Conservation (phyloP, 1,140 invertebrate genomes). For the Pogonognathellus flavescens region DNA sequence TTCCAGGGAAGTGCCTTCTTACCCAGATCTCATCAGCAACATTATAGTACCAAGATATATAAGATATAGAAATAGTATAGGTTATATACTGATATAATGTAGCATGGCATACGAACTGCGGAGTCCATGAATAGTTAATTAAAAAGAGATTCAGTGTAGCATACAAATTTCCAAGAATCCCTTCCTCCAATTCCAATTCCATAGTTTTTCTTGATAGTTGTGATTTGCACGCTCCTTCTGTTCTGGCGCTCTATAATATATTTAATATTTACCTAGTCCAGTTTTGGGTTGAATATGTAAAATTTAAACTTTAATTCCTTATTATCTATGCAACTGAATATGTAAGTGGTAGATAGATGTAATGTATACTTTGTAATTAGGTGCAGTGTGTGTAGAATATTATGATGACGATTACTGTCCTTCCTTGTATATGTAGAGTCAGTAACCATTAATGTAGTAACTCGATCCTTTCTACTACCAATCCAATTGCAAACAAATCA, state of each 20-base stretch:
- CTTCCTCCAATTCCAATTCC: slow-evolving; percentile 46
- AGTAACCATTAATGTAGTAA: no score
- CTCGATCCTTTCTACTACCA: not conserved
- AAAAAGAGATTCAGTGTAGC: slow-evolving; percentile 59
- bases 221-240: slow-evolving; percentile 53
- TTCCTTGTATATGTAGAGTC: no score
- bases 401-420: no score
- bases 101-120: no score
- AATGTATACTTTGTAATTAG: no score
- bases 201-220: slow-evolving; percentile 44
- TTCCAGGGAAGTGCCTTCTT: slow-evolving; percentile 9
- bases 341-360: no score
- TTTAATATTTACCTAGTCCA: no score
- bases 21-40: slow-evolving; percentile 1
- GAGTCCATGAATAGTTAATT: slow-evolving; percentile 55
- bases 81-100: not conserved
- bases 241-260: not conserved
- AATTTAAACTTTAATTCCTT: no score
- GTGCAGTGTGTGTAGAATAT: no score
- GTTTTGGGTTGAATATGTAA: no score
- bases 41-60: not conserved
- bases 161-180: slow-evolving; percentile 63
- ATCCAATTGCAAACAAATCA: not conserved
- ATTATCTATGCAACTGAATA: no score
- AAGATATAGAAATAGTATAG: not conserved